Percentiles rank a stretch among this genome's conserved stretches.
Conservation (phyloP, 2,113 vertebrate species). For the Blennius ocellaris region DNA sequence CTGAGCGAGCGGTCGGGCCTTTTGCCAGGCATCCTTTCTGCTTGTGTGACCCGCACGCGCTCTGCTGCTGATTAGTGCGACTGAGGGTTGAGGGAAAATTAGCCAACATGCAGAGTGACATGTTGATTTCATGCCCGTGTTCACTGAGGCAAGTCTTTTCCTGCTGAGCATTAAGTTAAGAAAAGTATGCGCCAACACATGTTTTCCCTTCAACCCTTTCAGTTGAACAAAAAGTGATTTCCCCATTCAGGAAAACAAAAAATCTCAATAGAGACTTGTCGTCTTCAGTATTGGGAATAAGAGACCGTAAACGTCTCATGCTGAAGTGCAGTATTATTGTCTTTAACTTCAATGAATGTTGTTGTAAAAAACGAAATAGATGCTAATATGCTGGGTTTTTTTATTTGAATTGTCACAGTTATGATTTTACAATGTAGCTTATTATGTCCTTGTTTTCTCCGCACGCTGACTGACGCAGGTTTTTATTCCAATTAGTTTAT, state of each 20-base stretch:
- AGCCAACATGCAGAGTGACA: conserved; percentile 27
- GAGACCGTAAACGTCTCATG: too few relatives aligned
- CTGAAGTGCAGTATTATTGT: too few relatives aligned
- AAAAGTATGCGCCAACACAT: background rate
- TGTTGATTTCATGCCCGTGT: conserved; percentile 21
- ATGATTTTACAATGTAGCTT: too few relatives aligned
- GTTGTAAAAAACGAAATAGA: too few relatives aligned
- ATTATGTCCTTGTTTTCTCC: too few relatives aligned
- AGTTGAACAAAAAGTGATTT: background rate
- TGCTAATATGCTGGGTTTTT: too few relatives aligned
- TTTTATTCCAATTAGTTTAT: too few relatives aligned
- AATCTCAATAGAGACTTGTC: background rate
- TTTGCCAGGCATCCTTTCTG: conserved; percentile 46
- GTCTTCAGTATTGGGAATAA: too few relatives aligned
- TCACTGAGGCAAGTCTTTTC: conserved; percentile 7
- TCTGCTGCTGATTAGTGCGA: conserved; percentile 38
- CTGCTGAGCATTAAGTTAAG: conserved; percentile 2
- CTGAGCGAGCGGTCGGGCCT: conserved; percentile 37
- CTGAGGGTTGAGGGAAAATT: conserved; percentile 41
- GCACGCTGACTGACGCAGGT: too few relatives aligned
- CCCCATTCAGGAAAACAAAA: background rate
- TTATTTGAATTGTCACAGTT: too few relatives aligned
- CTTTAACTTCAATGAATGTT: too few relatives aligned
- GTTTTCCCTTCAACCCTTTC: conserved; percentile 1
- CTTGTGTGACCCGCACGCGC: conserved; percentile 23